These are phyloP conservation scores for Magallana gigas DNA, from an alignment of 1,140 invertebrate genomes.

Conservation along the genomic window DNA sequence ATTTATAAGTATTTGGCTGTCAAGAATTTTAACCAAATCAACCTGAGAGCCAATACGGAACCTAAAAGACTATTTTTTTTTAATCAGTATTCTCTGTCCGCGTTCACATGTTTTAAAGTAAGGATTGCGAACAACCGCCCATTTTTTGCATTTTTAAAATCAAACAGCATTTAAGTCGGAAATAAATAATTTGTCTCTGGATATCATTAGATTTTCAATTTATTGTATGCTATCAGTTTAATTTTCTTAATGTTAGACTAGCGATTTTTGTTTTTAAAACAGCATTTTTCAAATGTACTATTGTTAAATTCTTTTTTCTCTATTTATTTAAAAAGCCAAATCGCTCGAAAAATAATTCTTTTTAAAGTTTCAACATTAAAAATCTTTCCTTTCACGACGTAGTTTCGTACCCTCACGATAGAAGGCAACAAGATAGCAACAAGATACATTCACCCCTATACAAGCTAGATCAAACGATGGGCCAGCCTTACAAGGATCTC, in stretches of 20 bases:
- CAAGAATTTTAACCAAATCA: neutral
- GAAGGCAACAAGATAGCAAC: neutral
- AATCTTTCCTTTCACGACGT: neutral
- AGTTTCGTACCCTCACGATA: neutral
- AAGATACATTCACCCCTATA: neutral
- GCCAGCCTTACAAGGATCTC: neutral
- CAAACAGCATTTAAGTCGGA: neutral
- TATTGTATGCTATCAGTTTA: too few species aligned
- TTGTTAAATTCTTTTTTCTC: neutral
- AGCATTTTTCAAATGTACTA: neutral
- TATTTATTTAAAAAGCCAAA: neutral
- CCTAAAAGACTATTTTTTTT: neutral
- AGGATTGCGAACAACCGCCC: neutral
- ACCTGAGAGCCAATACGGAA: neutral
- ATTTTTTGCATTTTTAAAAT: neutral
- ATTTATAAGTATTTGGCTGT: conserved; percentile 15
- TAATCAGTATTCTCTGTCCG: neutral
- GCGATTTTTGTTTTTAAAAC: too few species aligned
- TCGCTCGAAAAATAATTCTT: neutral
- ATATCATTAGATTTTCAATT: too few species aligned
- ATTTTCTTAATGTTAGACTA: too few species aligned
- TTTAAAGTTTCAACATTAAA: neutral
- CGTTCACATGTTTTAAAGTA: neutral
- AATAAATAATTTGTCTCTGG: too few species aligned
- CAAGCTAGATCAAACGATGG: neutral